Evolutionary conservation across 2,113 vertebrate species (phyloP).

Genomic region (Anthoscopus minutus): DNA sequence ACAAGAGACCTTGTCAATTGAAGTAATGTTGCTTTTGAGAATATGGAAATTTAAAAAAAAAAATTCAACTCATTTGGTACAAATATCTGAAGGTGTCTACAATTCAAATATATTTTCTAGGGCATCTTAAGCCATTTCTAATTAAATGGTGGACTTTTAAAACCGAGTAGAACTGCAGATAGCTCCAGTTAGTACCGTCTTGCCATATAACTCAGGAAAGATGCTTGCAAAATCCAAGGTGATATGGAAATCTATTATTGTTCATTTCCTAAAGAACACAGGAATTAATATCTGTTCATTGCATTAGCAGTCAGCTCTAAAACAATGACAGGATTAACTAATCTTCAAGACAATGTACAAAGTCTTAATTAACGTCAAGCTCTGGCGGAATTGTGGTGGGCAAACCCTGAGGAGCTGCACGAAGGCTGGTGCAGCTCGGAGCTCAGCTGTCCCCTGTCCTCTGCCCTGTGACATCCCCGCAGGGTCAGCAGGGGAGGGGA

Average conservation of each 20-base stretch:
- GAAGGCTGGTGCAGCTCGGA: background rate
- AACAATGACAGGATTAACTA: background rate
- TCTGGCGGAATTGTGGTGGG: rapidly evolving
- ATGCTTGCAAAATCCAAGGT: background rate
- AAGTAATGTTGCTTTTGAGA: background rate
- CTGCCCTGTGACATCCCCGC: rapidly evolving
- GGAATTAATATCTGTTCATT: background rate
- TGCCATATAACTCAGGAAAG: background rate
- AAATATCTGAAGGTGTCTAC: background rate
- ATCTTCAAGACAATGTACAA: background rate
- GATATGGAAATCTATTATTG: background rate
- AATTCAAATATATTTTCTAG: background rate
- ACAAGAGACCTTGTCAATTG: background rate
- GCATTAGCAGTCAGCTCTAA: background rate
- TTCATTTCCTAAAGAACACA: background rate
- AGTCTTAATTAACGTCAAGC: background rate
- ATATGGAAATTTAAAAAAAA: background rate
- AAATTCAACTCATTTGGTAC: background rate
- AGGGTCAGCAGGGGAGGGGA: background rate
- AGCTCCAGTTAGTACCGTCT: background rate
- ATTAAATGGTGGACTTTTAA: background rate
- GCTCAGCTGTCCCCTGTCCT: background rate
- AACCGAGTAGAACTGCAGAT: background rate
- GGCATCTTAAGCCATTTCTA: background rate
- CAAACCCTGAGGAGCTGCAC: background rate